Evolutionary conservation across 2,797 vertebrate species (phyloP), one percentile per base, ranked within the genome.

Genomic region (Holocentrus rufus): DNA sequence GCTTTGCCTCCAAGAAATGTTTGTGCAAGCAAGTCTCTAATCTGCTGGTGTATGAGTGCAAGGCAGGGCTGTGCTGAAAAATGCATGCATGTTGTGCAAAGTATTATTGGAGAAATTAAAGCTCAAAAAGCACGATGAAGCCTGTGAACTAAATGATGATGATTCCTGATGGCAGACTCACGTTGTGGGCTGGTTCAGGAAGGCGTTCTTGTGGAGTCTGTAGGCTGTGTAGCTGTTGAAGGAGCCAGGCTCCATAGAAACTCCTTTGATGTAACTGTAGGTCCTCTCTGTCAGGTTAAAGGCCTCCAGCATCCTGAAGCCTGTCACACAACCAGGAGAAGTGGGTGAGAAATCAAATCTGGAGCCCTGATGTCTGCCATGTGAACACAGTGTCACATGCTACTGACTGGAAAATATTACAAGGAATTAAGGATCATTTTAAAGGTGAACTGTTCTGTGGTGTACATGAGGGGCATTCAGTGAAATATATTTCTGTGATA

Each of bases 251-350:
- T 98, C 97, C 95, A 98, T 92, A 18, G 98, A 98, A 4, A 99
- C 94, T 0, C 97, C 98, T 76, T 92, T 93, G 5, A 95, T 87
- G 30, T 91, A 94, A 18, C 95, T 91, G 90, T 96, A 98, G 66
- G 92, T 95, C 90, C 95, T 98, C 86, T 98, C 96, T 0, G 97
- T 98, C 80, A 99, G 90, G 87, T 98, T 98, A 82, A 99, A 99
- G 0, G 95, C 94, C 90, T 99, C 97, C 4, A 99, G 92, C 98
- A 99, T 99, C 90, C 96, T 94, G 94, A 98, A 99, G 78, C 98
- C 97, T 99, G 86, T 6, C 69, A n/a, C 44, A 62, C 7, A 49
- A 30, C 14, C n/a, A 22, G 15, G 14, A 6, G 4, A 46, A 46
- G 44, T 5, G 44, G 44, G 15, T 27, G 9, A 78, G n/a, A 65